Conservation (phyloP, 2,888 invertebrate species). For the Patella depressa region DNA sequence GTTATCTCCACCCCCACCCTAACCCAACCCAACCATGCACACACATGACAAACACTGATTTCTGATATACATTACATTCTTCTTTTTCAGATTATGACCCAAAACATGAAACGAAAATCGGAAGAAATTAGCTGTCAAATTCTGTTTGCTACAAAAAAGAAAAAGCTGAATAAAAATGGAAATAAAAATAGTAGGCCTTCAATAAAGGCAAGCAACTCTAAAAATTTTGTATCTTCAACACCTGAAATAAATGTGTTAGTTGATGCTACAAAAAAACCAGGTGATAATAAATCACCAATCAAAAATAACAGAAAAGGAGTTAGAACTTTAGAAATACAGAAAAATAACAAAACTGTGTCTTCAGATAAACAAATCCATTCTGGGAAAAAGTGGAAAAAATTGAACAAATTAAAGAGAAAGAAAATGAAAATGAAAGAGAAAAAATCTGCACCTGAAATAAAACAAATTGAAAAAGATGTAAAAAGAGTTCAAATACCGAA, state of each 20-base stretch:
- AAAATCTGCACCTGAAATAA: not conserved
- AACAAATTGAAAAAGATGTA: not conserved
- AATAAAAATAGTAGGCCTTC: not conserved
- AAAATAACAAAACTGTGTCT: constrained; percentile 13
- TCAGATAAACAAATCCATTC: too few species aligned
- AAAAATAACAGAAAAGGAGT: not conserved
- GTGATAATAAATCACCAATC: not conserved
- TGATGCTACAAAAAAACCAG: not conserved
- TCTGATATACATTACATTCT: too few species aligned
- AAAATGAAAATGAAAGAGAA: constrained; percentile 20
- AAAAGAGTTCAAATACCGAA: constrained; percentile 29
- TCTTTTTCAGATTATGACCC: too few species aligned
- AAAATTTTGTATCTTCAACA: not conserved
- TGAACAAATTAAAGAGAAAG: constrained; percentile 23
- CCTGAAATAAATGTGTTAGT: not conserved
- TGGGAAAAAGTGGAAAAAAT: constrained; percentile 15
- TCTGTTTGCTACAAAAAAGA: not conserved
- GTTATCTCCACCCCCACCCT: too few species aligned
- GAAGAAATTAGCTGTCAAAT: too few species aligned
- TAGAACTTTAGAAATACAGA: not conserved
- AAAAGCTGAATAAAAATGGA: not conserved
- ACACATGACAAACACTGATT: too few species aligned
- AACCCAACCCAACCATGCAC: too few species aligned
- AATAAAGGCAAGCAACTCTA: not conserved
- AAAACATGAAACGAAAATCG: too few species aligned